Evolutionary conservation across 2,888 invertebrate genomes (phyloP), one percentile per base, ranked within the genome.

Genomic region (Brachylomia viminalis): DNA sequence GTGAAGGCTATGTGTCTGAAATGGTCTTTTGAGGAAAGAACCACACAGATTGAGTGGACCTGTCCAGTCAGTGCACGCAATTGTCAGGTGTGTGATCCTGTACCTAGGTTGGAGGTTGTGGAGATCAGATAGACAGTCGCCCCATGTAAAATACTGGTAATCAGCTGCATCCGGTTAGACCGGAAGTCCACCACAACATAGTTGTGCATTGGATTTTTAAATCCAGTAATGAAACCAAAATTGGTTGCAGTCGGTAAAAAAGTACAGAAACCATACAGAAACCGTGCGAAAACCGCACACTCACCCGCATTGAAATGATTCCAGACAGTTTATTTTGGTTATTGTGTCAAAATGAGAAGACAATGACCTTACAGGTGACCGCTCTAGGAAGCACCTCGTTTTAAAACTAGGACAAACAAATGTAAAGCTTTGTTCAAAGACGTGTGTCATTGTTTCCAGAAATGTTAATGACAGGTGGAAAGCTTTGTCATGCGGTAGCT

Each of bases 281-380:
- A n/a, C n/a, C n/a, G n/a, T 30, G 0, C 5, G 2, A 74, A 75
- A 73, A 47, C 27, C 23, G 62, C 74, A 47, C 47, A 47, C 75
- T 75, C 62, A 56, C 10, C 2, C 23, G 2, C 54, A 64, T 75
- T 74, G 62, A 75, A 64, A 54, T 47, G 23, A 38, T 74, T 75
- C 54, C 74, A 75, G 33, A 17, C 13, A 7, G 17, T 74, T 75
- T 64, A 74, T 75, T 75, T 75, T 27, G 10, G 74, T 64, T 38
- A 52, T 11, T 38, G 17, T 61, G 74, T 52, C 73, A 33, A 15
- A 38, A 52, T 23, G 38, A 27, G 42, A 13, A 62, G 62, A 54
- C 54, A 54, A 38, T 47, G 75, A 75, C 62, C 75, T 74, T 75
- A 27, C 54, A 38, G 62, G 62, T 56, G 62, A 27, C 10, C 27